Percentiles rank a stretch among this genome's conserved stretches.
phyloP scores from a whole-genome alignment of 2,113 vertebrate genomes.

The Lucifuga dentata region DNA sequence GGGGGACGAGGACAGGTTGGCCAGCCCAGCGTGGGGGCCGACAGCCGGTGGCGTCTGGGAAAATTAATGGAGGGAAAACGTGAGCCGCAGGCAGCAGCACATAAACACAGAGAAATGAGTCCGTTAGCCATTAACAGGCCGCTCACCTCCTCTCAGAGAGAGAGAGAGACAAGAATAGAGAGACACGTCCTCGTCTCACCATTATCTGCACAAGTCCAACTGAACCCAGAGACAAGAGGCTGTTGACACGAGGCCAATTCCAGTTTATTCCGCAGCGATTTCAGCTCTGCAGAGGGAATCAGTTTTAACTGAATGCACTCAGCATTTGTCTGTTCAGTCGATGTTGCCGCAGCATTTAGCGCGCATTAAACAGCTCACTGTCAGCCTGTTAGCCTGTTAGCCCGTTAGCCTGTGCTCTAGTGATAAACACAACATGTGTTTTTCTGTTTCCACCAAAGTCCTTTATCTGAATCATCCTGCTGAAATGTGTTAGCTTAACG shows the following conservation, averaged over 20 bases:
- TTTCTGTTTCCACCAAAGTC: slow-evolving; percentile 11
- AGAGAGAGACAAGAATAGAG: not conserved
- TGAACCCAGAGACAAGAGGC: not conserved
- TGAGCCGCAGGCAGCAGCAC: not conserved
- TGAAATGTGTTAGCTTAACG: slow-evolving; percentile 25
- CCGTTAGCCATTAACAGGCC: slow-evolving; percentile 18
- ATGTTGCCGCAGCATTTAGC: slow-evolving; percentile 35
- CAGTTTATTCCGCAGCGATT: not conserved
- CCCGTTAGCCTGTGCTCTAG: not conserved
- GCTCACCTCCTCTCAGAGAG: slow-evolving; percentile 37
- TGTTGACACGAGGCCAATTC: slow-evolving; percentile 10
- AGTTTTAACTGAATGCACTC: not conserved
- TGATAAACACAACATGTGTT: slow-evolving; percentile 10
- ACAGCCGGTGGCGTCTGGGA: not conserved
- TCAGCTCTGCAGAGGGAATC: not conserved
- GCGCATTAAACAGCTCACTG: slow-evolving; percentile 34
- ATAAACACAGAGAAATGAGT: slow-evolving; percentile 3
- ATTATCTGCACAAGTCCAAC: slow-evolving; percentile 5
- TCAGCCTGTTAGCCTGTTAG: not conserved
- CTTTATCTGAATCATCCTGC: slow-evolving; percentile 39
- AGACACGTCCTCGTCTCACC: slow-evolving; percentile 5
- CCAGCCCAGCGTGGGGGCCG: not conserved
- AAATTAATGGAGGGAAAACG: not conserved
- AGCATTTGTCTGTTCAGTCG: not conserved
- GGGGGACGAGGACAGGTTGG: not conserved